Evolutionary conservation across 2,797 vertebrate genomes (phyloP), one percentile per base, ranked within the genome.

Genomic region (Dromococcyx pavoninus): DNA sequence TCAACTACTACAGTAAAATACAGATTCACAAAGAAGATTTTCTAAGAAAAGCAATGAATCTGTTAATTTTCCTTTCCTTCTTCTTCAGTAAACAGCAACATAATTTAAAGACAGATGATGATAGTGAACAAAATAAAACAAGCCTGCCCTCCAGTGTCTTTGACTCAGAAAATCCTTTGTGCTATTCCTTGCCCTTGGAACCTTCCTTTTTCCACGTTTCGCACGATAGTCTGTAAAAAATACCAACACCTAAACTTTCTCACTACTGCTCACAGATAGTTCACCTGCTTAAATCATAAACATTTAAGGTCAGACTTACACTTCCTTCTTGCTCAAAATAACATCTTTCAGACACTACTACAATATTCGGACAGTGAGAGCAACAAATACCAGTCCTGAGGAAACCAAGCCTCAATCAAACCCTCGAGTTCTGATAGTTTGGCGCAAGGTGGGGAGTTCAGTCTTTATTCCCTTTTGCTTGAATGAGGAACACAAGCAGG

Each of bases 1-100:
- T 3, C 12, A 82, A 70, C 10, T 10, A 23, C 13, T 10, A 16
- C 7, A 9, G 14, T 74, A 91, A 61, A 92, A 75, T 11, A 61
- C 23, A 85, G 43, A 86, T 84, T 37, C 11, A 35, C 19, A 71
- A 84, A 64, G 24, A 60, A 43, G 11, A 33, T 86, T 80, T 60
- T 69, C 50, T 64, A 94, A 71, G 65, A 93, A 92, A 87, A 90
- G 3, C 16, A 67, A 73, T 44, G 70, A 71, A 91, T 54, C 56
- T 69, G n/a, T 15, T 83, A 0, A 19, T 39, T 86, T 79, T 83
- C 22, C 53, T 83, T 85, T 65, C 33, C 21, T 69, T 12, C 30
- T 82, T 57, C 44, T 66, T 10, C 10, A 17, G 6, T 60, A 66
- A 87, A 62, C 6, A 79, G 54, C 27, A 90, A 78, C 6, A 60